Evolutionary conservation across 2,797 vertebrate species (phyloP).

Genomic region (Acrossocheilus wenchowensis): DNA sequence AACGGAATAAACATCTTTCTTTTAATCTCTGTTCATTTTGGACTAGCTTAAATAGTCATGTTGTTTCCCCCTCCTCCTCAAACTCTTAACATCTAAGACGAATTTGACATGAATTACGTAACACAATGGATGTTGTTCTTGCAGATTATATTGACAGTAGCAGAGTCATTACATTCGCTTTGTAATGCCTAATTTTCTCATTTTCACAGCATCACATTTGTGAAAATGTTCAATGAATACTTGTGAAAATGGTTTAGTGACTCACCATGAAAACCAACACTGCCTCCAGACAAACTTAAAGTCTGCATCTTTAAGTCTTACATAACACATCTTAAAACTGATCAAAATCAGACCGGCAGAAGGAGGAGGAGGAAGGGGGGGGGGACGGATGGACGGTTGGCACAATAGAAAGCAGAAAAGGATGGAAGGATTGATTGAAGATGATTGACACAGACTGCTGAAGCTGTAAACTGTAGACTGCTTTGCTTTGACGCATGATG

Average conservation of each 20-base stretch:
- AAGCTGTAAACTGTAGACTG: neutral
- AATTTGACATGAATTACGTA: slow-evolving; percentile 27
- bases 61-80: slow-evolving; percentile 4
- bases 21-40: slow-evolving; percentile 32
- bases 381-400: neutral
- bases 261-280: slow-evolving; percentile 29
- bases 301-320: neutral
- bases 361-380: neutral
- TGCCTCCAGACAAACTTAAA: slow-evolving; percentile 6
- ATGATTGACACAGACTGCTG: neutral
- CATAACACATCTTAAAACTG: slow-evolving; percentile 15
- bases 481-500: slow-evolving; percentile 4
- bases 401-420: neutral
- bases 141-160: slow-evolving; percentile 24
- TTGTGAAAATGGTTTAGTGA: slow-evolving; percentile 37
- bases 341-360: neutral
- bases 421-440: slow-evolving; percentile 9
- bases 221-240: slow-evolving; percentile 13
- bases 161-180: slow-evolving; percentile 22
- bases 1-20: neutral
- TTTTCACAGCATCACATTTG: slow-evolving; percentile 2
- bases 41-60: slow-evolving; percentile 30
- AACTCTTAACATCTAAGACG: slow-evolving; percentile 23
- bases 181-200: slow-evolving; percentile 30
- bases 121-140: slow-evolving; percentile 19